Conservation (phyloP, 2,113 vertebrate genomes). For the Rallus limicola region DNA sequence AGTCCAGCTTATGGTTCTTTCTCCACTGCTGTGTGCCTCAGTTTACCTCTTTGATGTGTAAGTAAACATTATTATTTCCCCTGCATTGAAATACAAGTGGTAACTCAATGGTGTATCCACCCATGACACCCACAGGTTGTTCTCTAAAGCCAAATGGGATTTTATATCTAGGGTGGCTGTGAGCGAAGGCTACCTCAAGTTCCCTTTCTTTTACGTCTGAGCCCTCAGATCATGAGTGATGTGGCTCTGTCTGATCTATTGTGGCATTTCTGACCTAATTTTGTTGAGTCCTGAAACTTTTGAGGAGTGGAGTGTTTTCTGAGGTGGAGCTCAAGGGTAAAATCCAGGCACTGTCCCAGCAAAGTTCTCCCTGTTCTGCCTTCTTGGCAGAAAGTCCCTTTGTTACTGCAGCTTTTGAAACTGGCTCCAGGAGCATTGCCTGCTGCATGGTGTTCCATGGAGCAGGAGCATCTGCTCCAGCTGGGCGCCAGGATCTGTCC, state of each 20-base stretch:
- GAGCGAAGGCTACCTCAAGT: background rate
- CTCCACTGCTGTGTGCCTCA: background rate
- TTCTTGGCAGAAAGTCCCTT: background rate
- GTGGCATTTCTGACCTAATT: background rate
- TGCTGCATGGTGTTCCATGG: accelerated
- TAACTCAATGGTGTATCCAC: background rate
- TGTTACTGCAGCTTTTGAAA: background rate
- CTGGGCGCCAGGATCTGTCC: background rate
- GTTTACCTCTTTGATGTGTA: background rate
- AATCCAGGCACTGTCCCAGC: background rate
- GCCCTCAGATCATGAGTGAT: background rate
- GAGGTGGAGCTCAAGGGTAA: background rate
- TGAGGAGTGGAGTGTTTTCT: background rate
- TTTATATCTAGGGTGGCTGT: background rate
- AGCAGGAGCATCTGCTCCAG: background rate
- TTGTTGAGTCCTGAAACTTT: background rate
- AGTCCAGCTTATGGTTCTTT: accelerated
- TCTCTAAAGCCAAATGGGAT: background rate
- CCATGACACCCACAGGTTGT: background rate
- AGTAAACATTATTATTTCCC: too few species aligned
- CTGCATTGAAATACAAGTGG: background rate
- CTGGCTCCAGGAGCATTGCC: background rate
- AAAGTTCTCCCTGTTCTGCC: background rate
- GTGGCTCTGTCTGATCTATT: background rate
- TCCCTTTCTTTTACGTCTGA: background rate